Conservation (phyloP, 2,797 vertebrate genomes). For the Salmo trutta region DNA sequence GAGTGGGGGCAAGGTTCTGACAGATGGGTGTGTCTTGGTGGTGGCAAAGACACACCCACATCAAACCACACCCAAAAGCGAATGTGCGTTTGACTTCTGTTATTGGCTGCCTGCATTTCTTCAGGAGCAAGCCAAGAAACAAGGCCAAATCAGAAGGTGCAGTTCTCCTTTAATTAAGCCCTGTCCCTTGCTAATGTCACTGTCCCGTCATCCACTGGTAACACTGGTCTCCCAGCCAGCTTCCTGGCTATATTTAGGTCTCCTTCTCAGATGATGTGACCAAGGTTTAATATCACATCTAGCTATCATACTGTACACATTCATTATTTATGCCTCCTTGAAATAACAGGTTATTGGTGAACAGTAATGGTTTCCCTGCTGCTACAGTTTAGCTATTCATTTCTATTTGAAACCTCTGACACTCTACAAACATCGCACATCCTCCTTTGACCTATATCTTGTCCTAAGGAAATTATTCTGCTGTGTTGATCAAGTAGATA, state of each 20-base stretch:
- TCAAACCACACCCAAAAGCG: no score
- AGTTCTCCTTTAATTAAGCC: neutral
- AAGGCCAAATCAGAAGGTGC: no score
- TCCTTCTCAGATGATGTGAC: neutral
- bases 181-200: neutral
- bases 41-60: no score
- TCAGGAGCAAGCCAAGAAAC: no score
- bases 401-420: neutral
- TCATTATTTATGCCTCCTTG: neutral
- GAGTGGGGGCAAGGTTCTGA: no score
- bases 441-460: neutral
- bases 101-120: no score
- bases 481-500: neutral
- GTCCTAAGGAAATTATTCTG: neutral
- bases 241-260: neutral
- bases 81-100: no score
- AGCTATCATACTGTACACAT: neutral
- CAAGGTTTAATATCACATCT: neutral
- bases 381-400: neutral
- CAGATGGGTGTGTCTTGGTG: no score
- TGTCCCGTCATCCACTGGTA: neutral
- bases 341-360: neutral
- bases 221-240: neutral
- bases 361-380: neutral
- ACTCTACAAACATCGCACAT: neutral